These are phyloP conservation scores for Triops longicaudatus DNA, from an alignment of 1,140 invertebrate species.

Conservation along the genomic window DNA sequence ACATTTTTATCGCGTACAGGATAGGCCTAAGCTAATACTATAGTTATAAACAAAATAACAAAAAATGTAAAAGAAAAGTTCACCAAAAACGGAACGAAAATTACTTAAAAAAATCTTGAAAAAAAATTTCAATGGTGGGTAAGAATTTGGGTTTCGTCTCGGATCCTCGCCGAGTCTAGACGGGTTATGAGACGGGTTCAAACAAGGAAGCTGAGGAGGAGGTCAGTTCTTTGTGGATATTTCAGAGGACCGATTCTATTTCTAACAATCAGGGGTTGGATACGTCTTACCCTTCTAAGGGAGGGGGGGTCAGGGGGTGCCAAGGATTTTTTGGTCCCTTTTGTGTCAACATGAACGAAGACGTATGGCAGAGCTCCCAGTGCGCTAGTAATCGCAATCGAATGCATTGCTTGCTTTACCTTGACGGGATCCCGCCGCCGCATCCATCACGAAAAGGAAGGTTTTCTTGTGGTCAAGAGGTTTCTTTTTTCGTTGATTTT, in stretches of 20 bases:
- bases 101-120: no score
- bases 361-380: not conserved
- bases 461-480: not conserved
- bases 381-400: constrained; percentile 5
- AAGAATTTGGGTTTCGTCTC: no score
- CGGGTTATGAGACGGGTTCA: not conserved
- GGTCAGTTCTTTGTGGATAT: not conserved
- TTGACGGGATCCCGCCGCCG: constrained; percentile 9
- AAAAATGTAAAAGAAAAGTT: no score
- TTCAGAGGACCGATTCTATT: not conserved
- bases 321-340: not conserved
- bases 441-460: not conserved
- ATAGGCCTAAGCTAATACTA: no score
- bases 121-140: no score
- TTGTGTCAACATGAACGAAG: constrained; percentile 5
- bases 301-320: not conserved
- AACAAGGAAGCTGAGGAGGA: not conserved
- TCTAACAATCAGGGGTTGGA: constrained; percentile 2
- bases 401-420: not conserved
- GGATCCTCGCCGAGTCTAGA: not conserved
- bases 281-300: not conserved
- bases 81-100: no score
- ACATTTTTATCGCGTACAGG: no score
- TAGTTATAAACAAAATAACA: no score
- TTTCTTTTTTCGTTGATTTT: not conserved